Evolutionary conservation across 2,797 vertebrate genomes (phyloP).

Genomic region (Channa striata): DNA sequence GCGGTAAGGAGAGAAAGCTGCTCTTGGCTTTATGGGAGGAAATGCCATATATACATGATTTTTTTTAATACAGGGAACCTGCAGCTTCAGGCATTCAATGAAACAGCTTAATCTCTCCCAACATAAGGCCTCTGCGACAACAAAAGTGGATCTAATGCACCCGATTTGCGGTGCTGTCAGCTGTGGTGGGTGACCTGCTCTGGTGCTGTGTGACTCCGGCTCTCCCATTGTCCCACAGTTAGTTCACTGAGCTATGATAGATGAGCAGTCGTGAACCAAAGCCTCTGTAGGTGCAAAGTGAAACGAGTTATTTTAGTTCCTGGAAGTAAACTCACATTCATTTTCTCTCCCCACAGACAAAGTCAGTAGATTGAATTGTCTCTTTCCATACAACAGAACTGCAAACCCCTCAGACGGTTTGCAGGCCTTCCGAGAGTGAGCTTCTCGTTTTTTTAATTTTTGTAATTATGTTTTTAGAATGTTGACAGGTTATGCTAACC

Average conservation of each 20-base stretch:
- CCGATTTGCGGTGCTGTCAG: neutral
- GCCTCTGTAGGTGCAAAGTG: neutral
- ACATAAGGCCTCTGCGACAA: neutral
- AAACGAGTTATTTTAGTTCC: neutral
- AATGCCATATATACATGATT: too few relatives aligned
- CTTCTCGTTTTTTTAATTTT: too few relatives aligned
- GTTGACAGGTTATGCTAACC: too few relatives aligned
- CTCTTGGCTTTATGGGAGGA: neutral
- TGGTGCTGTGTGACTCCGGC: neutral
- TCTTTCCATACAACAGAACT: too few relatives aligned
- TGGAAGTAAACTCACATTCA: neutral
- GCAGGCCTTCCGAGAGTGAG: too few relatives aligned
- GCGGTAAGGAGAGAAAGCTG: neutral
- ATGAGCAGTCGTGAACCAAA: neutral
- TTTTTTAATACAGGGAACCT: neutral
- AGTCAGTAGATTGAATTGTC: too few relatives aligned
- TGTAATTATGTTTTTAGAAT: too few relatives aligned
- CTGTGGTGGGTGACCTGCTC: neutral
- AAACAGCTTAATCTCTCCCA: neutral
- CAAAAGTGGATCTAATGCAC: neutral
- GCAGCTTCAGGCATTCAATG: neutral
- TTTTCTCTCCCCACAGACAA: neutral
- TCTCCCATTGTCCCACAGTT: neutral
- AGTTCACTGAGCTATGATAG: neutral
- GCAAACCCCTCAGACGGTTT: too few relatives aligned